Evolutionary conservation across 2,113 vertebrate genomes (phyloP), one percentile per base, ranked within the genome.

Genomic region (Campylomormyrus tamandua): DNA sequence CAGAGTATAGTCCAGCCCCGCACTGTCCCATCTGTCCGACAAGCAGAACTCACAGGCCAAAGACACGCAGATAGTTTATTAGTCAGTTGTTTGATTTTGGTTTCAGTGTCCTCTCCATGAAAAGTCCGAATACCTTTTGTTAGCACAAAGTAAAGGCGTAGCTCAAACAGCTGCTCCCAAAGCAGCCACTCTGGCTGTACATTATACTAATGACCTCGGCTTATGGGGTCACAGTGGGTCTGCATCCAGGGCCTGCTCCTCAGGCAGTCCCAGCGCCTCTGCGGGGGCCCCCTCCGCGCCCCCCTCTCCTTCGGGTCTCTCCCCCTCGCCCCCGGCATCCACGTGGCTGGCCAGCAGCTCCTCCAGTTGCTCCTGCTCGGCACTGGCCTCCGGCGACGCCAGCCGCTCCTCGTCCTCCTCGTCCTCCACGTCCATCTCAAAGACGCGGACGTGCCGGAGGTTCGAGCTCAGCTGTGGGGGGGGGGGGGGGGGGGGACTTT

Each of bases 351-450:
- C 89, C 91, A 94, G 92, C 0, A 93, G 87, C 1, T 95, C 92
- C 24, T 97, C 96, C 90, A 96, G 91, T 5, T 91, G 93, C 4
- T 96, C 95, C 88, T 95, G 95, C 88, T 96, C 95, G 27, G 92
- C 93, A 19, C 92, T 96, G 90, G 93, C 92, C n/a, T 97, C 96
- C 91, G 95, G 96, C 0, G 95, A 95, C 35, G 96, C 96, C 1
- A 91, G 94, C 21, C 97, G 96, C 49, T 99, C 97, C 1, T 98
- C 98, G 58, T 99, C 98, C 89, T 97, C 97, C 15, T 99, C 98
- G 48, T 99, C 98, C 90, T 99, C 98, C 1, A 98, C 97, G 70
- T 99, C 98, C 98, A 99, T 99, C 93, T 99, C 98, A 93, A 99
- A 99, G 35, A 99, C 97, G 48, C 98, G 95, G 66, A 99, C 95